Evolutionary conservation across 2,797 vertebrate genomes (phyloP).

Genomic region (Neopelma chrysocephalum): DNA sequence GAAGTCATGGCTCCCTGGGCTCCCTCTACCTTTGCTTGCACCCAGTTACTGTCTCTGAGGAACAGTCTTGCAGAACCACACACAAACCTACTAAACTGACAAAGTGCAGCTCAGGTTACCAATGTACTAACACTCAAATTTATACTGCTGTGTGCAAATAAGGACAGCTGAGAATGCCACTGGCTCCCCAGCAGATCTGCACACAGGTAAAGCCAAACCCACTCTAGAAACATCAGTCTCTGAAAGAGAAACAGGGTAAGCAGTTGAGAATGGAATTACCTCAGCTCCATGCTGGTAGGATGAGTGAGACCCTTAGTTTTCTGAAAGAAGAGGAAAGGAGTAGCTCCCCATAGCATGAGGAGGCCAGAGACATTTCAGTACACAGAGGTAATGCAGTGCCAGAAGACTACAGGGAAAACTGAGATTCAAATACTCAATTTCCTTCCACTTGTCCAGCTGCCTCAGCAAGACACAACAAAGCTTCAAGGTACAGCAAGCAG

Average conservation of each 20-base stretch:
- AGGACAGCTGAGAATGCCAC: neutral
- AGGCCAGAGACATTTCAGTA: neutral
- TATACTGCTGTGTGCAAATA: neutral
- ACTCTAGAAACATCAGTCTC: neutral
- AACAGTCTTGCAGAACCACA: neutral
- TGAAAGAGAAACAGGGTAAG: neutral
- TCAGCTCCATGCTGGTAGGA: neutral
- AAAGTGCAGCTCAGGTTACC: neutral
- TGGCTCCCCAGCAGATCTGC: neutral
- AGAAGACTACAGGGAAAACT: neutral
- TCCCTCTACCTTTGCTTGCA: accelerated
- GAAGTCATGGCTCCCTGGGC: neutral
- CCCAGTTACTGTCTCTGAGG: neutral
- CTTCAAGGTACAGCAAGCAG: neutral
- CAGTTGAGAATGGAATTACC: neutral
- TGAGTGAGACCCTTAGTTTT: neutral
- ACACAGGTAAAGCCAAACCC: neutral
- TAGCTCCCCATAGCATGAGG: neutral
- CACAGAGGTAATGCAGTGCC: neutral
- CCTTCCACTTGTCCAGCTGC: neutral
- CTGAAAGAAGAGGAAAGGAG: neutral
- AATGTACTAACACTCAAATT: neutral
- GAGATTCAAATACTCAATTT: neutral
- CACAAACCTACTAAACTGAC: too few relatives aligned
- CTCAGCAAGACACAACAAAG: neutral